phyloP scores from a whole-genome alignment of 2,113 vertebrate genomes.

The Macrotus californicus region DNA sequence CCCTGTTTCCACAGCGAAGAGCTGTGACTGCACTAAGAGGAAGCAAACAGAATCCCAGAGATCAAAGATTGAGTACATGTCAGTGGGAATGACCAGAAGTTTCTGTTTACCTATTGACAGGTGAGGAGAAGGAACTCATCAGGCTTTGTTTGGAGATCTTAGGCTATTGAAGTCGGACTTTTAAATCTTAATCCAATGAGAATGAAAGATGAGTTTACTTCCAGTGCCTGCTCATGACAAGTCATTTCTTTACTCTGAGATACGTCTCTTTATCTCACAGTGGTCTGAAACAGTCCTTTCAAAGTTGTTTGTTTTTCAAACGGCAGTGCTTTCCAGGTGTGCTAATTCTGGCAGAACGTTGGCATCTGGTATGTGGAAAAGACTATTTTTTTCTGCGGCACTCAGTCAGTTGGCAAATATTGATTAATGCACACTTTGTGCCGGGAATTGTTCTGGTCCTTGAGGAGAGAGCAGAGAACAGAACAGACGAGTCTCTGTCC shows the following conservation, averaged over 20 bases:
- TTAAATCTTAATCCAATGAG: constrained; percentile 67
- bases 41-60: background rate
- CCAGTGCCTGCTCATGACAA: background rate
- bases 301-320: constrained; percentile 44
- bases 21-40: constrained; percentile 75
- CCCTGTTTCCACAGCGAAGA: constrained; percentile 81
- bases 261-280: background rate
- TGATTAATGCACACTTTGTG: background rate
- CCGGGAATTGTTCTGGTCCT: background rate
- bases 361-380: background rate
- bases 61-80: constrained; percentile 53
- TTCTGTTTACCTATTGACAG: constrained; percentile 67
- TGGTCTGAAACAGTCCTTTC: constrained; percentile 17
- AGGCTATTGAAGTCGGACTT: constrained; percentile 63
- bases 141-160: constrained; percentile 43
- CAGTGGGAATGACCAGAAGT: constrained; percentile 60
- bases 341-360: background rate
- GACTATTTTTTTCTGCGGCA: background rate
- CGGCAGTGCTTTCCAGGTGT: background rate
- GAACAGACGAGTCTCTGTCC: background rate
- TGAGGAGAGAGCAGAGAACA: background rate
- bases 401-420: background rate
- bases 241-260: constrained; percentile 34
- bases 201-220: constrained; percentile 32
- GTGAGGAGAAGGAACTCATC: constrained; percentile 66